phyloP scores from a whole-genome alignment of 2,888 invertebrate species.

The Pandemis cinnamomeana region DNA sequence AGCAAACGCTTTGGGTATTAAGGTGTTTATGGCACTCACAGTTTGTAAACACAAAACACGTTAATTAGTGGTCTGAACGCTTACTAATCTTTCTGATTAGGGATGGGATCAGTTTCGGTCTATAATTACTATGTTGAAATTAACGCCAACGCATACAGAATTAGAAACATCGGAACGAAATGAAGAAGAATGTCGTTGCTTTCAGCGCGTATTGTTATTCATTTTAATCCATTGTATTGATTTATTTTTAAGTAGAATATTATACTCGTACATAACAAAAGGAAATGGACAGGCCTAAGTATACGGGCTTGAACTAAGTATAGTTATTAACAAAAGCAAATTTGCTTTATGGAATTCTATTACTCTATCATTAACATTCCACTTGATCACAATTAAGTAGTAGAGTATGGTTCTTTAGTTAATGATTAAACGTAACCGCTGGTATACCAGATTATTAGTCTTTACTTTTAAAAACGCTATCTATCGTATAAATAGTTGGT shows the following conservation, averaged over 20 bases:
- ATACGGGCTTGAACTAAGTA: neutral
- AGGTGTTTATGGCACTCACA: conserved; percentile 38
- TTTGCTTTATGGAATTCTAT: neutral
- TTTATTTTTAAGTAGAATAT: neutral
- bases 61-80: conserved; percentile 26
- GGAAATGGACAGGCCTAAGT: neutral
- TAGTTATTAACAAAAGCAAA: neutral
- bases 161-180: neutral
- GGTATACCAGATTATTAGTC: no score
- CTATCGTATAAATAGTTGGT: no score
- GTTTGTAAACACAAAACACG: conserved; percentile 21
- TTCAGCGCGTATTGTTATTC: neutral
- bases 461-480: neutral
- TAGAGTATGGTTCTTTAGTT: neutral
- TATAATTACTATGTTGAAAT: neutral
- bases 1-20: conserved; percentile 39
- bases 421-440: neutral
- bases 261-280: neutral
- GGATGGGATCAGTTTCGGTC: neutral
- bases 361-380: neutral
- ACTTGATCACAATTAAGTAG: neutral
- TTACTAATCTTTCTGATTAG: neutral
- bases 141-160: neutral
- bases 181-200: neutral
- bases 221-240: neutral